Percentiles rank a stretch among this genome's conserved stretches.
phyloP scores from a whole-genome alignment of 2,113 vertebrate species.

The Eulacestoma nigropectus region DNA sequence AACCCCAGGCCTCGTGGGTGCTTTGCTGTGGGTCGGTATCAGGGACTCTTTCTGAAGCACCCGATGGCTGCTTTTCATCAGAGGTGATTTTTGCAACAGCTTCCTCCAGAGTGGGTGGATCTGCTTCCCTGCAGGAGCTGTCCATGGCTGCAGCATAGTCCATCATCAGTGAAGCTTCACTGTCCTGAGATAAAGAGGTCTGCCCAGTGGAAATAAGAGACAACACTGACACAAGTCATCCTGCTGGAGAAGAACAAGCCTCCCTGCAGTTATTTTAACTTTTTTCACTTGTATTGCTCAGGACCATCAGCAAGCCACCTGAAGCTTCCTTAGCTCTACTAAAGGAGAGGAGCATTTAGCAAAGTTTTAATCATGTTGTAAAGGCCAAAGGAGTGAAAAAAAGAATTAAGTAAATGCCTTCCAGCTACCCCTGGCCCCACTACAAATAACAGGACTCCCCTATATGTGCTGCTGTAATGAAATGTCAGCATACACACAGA shows the following conservation, averaged over 20 bases:
- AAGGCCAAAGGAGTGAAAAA: background rate
- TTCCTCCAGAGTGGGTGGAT: constrained; percentile 13
- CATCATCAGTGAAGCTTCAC: constrained; percentile 83
- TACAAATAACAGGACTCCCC: background rate
- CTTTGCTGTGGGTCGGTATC: constrained; percentile 7
- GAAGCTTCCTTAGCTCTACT: background rate
- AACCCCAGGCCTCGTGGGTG: constrained; percentile 43
- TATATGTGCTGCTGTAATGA: background rate
- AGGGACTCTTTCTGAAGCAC: background rate
- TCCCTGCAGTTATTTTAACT: background rate
- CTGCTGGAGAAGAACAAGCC: background rate
- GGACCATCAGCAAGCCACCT: background rate
- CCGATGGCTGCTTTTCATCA: background rate
- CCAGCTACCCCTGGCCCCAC: background rate
- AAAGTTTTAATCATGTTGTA: background rate
- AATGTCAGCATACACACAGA: background rate
- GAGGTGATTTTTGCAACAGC: background rate
- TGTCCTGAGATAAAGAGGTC: constrained; percentile 85
- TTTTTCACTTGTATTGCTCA: background rate
- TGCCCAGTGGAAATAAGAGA: constrained; percentile 7
- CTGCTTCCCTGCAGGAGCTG: constrained; percentile 67
- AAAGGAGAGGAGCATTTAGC: background rate
- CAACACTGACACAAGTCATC: background rate
- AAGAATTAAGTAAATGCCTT: background rate
- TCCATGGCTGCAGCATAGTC: constrained; percentile 92